Evolutionary conservation across 1,140 invertebrate genomes (phyloP).

Genomic region (Matsumurasca onukii): DNA sequence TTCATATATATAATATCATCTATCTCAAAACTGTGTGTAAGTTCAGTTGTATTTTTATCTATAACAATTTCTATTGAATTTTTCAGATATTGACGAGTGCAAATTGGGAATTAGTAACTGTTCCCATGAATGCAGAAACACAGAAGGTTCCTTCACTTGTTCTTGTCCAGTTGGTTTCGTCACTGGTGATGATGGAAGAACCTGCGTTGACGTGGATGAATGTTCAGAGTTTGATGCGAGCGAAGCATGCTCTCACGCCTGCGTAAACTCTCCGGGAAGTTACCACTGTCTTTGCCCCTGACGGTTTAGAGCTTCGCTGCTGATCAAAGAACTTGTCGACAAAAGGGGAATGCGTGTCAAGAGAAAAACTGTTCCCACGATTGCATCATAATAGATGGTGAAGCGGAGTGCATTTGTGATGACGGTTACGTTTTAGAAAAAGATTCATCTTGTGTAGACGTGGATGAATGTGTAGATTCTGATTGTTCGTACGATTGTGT

Average conservation of each 20-base stretch:
- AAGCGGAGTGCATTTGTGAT: conserved; percentile 67
- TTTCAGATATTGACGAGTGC: conserved; percentile 79
- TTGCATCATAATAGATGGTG: conserved; percentile 57
- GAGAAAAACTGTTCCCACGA: conserved; percentile 50
- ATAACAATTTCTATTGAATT: no score
- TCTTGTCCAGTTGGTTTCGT: conserved; percentile 51
- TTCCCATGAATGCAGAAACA: conserved; percentile 60
- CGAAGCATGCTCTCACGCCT: conserved; percentile 49
- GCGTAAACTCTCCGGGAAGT: conserved; percentile 49
- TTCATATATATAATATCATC: no score
- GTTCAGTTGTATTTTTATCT: no score
- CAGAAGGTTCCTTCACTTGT: conserved; percentile 54
- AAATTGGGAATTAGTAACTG: conserved; percentile 66
- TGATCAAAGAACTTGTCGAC: conserved; percentile 44
- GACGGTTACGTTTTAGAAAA: conserved; percentile 49
- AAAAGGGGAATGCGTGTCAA: conserved; percentile 54
- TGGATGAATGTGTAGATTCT: conserved; percentile 54
- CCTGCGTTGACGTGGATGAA: conserved; percentile 58
- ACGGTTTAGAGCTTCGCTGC: conserved; percentile 48
- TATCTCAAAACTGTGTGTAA: no score
- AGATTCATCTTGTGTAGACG: conserved; percentile 53
- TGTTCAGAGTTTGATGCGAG: conserved; percentile 46
- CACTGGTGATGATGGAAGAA: conserved; percentile 42
- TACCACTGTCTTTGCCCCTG: conserved; percentile 54
- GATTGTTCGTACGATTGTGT: conserved; percentile 50